phyloP scores from a whole-genome alignment of 2,797 vertebrate species.

The Syngnathus acus region DNA sequence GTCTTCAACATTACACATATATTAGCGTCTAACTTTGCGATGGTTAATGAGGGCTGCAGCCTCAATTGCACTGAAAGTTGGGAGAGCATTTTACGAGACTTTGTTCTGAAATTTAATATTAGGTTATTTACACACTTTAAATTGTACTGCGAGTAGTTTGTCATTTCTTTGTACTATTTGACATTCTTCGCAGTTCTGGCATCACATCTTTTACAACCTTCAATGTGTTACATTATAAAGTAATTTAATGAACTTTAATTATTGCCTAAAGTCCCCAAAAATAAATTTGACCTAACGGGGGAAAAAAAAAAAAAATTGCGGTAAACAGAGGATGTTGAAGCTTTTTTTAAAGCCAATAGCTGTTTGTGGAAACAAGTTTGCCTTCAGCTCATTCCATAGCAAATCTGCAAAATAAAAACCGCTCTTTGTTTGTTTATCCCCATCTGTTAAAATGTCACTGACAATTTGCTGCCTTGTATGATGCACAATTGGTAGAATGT shows the following conservation, averaged over 20 bases:
- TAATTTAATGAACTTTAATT: neutral
- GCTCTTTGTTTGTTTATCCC: neutral
- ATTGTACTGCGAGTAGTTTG: neutral
- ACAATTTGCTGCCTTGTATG: neutral
- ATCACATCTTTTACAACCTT: neutral
- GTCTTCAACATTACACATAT: too few species aligned
- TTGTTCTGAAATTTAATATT: neutral
- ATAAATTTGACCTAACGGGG: neutral
- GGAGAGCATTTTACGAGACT: too few species aligned
- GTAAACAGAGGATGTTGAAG: neutral
- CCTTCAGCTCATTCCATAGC: neutral
- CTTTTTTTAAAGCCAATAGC: neutral
- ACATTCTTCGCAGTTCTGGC: neutral
- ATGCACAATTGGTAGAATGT: neutral
- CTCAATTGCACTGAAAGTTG: too few species aligned
- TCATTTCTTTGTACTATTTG: neutral
- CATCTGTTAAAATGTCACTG: slow-evolving; percentile 1
- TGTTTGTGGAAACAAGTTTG: neutral
- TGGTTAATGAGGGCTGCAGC: too few species aligned
- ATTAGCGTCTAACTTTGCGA: too few species aligned
- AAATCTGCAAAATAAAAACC: slow-evolving; percentile 3
- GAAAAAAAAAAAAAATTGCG: neutral
- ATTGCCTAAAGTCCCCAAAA: neutral
- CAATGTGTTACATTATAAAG: neutral
- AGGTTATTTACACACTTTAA: neutral